Evolutionary conservation across 2,888 invertebrate genomes (phyloP).

Genomic region (Ectemnius lituratus): DNA sequence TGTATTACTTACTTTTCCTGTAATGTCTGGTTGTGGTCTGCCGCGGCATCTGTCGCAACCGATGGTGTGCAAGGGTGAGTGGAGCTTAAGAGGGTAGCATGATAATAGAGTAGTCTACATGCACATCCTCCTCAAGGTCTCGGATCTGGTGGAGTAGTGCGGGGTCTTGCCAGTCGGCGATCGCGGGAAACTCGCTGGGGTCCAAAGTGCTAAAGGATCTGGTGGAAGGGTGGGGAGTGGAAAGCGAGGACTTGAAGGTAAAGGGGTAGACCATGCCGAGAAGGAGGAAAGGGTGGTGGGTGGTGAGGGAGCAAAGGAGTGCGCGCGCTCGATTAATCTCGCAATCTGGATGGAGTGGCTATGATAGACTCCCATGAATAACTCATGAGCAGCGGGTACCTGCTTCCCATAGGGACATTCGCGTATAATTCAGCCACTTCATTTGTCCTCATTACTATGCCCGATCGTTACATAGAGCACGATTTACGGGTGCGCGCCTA

Average conservation of each 20-base stretch:
- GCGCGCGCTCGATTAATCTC: conserved; percentile 76
- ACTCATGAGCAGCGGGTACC: conserved; percentile 73
- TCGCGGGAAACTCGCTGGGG: conserved; percentile 7
- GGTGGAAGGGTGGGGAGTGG: conserved; percentile 17
- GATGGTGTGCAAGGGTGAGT: too few species aligned
- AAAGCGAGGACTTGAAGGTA: conserved; percentile 29
- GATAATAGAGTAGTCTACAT: too few species aligned
- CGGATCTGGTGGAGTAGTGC: too few species aligned
- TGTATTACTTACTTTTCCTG: too few species aligned
- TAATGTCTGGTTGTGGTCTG: too few species aligned
- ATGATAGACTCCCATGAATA: conserved; percentile 76
- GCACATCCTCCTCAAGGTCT: too few species aligned
- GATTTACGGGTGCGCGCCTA: conserved; percentile 66
- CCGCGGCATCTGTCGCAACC: too few species aligned
- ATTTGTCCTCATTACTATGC: conserved; percentile 77
- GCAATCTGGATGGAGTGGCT: conserved; percentile 76
- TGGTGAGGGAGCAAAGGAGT: conserved; percentile 65
- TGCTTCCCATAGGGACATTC: conserved; percentile 72
- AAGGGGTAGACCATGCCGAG: conserved; percentile 40
- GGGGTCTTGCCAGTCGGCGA: neutral
- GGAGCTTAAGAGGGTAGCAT: too few species aligned
- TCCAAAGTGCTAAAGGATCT: conserved; percentile 45
- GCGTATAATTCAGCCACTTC: conserved; percentile 76
- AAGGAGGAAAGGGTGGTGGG: conserved; percentile 18
- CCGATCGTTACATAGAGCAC: conserved; percentile 72